Evolutionary conservation across 1,140 invertebrate genomes (phyloP).

Genomic region (Aradophagus sp.): DNA sequence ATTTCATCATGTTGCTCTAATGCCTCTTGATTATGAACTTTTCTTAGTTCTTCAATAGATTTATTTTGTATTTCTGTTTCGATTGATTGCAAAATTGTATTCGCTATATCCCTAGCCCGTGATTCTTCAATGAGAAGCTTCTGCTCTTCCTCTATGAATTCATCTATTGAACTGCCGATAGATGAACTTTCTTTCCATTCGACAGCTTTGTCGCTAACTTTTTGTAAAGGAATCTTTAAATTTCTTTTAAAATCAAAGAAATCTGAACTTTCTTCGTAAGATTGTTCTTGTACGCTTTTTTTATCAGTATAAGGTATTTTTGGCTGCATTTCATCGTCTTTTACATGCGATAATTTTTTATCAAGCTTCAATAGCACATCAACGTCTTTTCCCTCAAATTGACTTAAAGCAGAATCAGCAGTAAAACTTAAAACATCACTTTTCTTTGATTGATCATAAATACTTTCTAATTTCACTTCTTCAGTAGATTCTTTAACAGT

Average conservation of each 20-base stretch:
- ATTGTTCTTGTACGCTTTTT: conserved; percentile 51
- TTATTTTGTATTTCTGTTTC: conserved; percentile 66
- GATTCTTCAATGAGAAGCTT: conserved; percentile 60
- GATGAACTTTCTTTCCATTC: conserved; percentile 35
- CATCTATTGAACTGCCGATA: conserved; percentile 45
- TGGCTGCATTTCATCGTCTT: conserved; percentile 32
- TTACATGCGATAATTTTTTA: conserved; percentile 41
- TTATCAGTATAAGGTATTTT: conserved; percentile 31
- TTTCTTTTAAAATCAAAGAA: conserved; percentile 43
- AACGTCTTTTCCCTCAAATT: conserved; percentile 57
- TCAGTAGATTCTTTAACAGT: conserved; percentile 63
- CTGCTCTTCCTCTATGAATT: conserved; percentile 59
- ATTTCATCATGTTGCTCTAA: conserved; percentile 53
- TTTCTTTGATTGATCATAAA: conserved; percentile 58
- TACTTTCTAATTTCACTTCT: conserved; percentile 61
- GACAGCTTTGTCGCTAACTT: conserved; percentile 24
- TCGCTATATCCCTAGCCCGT: conserved; percentile 64
- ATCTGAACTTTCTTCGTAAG: conserved; percentile 54
- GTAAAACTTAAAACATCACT: conserved; percentile 61
- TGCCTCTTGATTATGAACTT: conserved; percentile 25
- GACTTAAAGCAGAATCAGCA: conserved; percentile 52
- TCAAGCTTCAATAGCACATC: conserved; percentile 63
- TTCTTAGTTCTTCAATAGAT: conserved; percentile 58
- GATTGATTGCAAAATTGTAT: conserved; percentile 67
- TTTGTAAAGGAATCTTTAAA: conserved; percentile 41